Evolutionary conservation across 2,797 vertebrate genomes (phyloP), one percentile per base, ranked within the genome.

Genomic region (Malacoraja senta): DNA sequence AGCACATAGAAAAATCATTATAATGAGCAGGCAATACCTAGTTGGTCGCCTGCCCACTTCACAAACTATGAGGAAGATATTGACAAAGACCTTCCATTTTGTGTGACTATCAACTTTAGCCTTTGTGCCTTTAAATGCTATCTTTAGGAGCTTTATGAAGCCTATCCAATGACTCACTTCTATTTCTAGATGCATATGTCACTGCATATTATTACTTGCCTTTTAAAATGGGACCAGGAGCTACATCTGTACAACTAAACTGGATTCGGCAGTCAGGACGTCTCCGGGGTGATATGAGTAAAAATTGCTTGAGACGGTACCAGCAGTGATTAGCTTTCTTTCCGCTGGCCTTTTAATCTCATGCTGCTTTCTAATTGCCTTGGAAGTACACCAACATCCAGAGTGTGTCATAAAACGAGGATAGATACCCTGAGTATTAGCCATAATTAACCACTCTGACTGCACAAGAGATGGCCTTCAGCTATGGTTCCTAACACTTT

Each of bases 281-380:
- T 83, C 80, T 83, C 80, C 9, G 26, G 80, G 24, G 80, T 58
- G 9, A 83, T 53, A 19, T 6, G 21, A 83, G 21, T 24, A 53
- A 81, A 81, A 44, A 58, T 83, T 83, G 58, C 24, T 53, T 29
- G 44, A 83, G 80, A 21, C 80, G 53, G 80, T 83, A 58, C 44
- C 24, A 58, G 44, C 13, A 26, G 24, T 83, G 80, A 83, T 83
- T 58, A 83, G 80, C 26, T 29, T 83, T 10, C 8, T 3, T 83
- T 58, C 44, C 24, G 44, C 44, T 26, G 10, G 24, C 80, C 80
- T 80, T 80, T 80, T 7, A 35, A 38, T 80, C 78, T 58, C 44
- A 44, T 83, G 80, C 80, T 83, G 44, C 44, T 58, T 83, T 83
- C 80, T 83, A 83, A 83, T 83, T 83, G 58, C 44, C 2, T 58